phyloP scores from a whole-genome alignment of 1,140 invertebrate species.

The Drosophila nigromelanica region DNA sequence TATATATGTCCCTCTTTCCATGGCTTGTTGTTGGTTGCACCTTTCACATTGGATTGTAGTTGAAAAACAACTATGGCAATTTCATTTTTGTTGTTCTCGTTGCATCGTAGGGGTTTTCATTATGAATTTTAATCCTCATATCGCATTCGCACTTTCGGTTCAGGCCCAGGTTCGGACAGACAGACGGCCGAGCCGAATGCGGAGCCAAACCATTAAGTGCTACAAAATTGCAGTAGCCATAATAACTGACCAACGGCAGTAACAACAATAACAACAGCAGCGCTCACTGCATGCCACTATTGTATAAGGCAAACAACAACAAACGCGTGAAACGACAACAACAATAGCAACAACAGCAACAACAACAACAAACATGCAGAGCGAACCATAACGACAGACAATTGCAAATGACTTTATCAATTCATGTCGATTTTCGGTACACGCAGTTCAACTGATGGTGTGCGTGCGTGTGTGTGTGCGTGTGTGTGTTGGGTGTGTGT shows the following conservation, averaged over 20 bases:
- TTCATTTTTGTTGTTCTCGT: constrained; percentile 31
- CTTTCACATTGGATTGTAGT: constrained; percentile 37
- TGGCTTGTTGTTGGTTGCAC: constrained; percentile 2
- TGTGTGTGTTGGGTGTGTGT: constrained; percentile 24
- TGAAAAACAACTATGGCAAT: constrained; percentile 53
- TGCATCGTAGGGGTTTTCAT: constrained; percentile 69
- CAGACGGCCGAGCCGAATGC: background rate
- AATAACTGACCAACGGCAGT: constrained; percentile 70
- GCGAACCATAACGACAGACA: constrained; percentile 73
- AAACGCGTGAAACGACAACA: constrained; percentile 66
- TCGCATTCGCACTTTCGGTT: constrained; percentile 77
- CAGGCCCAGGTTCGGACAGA: constrained; percentile 38
- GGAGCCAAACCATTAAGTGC: constrained; percentile 71
- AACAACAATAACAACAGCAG: constrained; percentile 46
- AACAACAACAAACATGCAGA: constrained; percentile 36
- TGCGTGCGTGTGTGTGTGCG: constrained; percentile 15
- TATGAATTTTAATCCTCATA: constrained; percentile 81
- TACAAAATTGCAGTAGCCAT: constrained; percentile 80
- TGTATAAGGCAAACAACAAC: constrained; percentile 76
- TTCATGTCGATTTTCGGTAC: constrained; percentile 77
- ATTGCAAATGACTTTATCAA: constrained; percentile 82
- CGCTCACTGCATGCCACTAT: constrained; percentile 29
- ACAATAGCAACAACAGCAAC: constrained; percentile 20
- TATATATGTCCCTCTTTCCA: background rate
- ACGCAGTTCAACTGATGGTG: constrained; percentile 50